A percentile compares a stretch with the other conserved stretches of the same genome.
Evolutionary conservation across 2,888 invertebrate genomes (phyloP).

Genomic region (Mythimna pallens): DNA sequence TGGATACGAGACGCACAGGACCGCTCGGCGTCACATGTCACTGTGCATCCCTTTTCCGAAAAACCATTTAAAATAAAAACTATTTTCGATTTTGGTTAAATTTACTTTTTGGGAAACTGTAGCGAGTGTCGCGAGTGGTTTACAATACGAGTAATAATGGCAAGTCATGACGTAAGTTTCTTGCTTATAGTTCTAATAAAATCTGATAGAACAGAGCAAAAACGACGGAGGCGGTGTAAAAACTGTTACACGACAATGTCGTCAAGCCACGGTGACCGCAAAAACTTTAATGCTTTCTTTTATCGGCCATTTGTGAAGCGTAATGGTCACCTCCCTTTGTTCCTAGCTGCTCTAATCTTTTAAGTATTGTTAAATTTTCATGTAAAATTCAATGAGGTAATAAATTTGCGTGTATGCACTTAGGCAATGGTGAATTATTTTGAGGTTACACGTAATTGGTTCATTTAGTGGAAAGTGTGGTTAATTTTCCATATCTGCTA

Average conservation of each 20-base stretch:
- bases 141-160: conserved; percentile 31
- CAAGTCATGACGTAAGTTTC: conserved; percentile 61
- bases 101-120: conserved; percentile 14
- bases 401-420: conserved; percentile 48
- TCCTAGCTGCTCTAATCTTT: conserved; percentile 74
- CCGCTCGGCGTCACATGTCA: too few species aligned
- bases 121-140: conserved; percentile 16
- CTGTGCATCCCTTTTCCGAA: too few species aligned
- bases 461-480: neutral
- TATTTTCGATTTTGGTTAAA: too few species aligned
- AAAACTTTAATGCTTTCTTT: conserved; percentile 84
- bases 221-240: conserved; percentile 67
- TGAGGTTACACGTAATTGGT: conserved; percentile 15
- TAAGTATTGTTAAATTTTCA: conserved; percentile 68
- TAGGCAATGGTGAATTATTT: conserved; percentile 26
- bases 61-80: too few species aligned
- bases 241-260: conserved; percentile 77
- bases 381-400: conserved; percentile 53
- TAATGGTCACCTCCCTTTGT: conserved; percentile 77
- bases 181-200: conserved; percentile 65
- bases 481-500: neutral
- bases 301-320: conserved; percentile 80
- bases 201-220: conserved; percentile 67
- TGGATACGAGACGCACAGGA: too few species aligned
- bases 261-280: conserved; percentile 74